Percentiles rank a stretch among this genome's conserved stretches.
These are phyloP conservation scores for Halictus ligatus DNA, from an alignment of 2,888 invertebrate species.

Conservation along the genomic window DNA sequence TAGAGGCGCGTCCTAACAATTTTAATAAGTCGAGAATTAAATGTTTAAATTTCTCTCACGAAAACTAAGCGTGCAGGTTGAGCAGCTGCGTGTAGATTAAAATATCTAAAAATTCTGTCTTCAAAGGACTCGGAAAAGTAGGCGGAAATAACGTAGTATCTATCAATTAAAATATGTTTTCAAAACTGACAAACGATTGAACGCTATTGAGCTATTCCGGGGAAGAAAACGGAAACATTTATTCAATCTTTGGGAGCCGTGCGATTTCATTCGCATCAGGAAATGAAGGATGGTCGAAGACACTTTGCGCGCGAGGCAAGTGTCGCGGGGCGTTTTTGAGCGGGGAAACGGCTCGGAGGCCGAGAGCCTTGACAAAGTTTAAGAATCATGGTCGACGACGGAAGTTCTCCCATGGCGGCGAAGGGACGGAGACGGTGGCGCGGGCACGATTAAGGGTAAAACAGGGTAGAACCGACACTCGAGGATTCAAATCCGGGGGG, in stretches of 20 bases:
- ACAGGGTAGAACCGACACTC: slow-evolving; percentile 48
- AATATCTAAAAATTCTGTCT: no score
- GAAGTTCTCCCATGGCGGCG: slow-evolving; percentile 7
- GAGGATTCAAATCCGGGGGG: slow-evolving; percentile 54
- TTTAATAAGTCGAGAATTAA: no score
- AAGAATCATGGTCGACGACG: slow-evolving; percentile 6
- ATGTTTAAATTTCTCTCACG: no score
- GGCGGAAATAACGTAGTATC: no score
- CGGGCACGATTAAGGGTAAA: slow-evolving; percentile 31
- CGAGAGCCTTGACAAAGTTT: slow-evolving; percentile 2
- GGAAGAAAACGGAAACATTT: not conserved
- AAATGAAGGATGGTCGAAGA: not conserved
- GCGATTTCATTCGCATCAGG: not conserved
- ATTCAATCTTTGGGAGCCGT: not conserved
- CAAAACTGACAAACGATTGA: no score
- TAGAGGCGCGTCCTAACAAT: no score
- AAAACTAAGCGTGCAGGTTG: no score
- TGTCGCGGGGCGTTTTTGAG: not conserved
- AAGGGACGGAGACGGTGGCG: slow-evolving; percentile 21
- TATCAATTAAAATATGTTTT: no score
- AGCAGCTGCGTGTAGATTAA: no score
- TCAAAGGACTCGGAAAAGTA: no score
- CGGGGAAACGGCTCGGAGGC: not conserved
- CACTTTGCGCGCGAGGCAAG: not conserved
- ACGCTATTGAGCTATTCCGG: no score